Conservation (phyloP, 2,888 invertebrate genomes). For the Ernsta delagoae region DNA sequence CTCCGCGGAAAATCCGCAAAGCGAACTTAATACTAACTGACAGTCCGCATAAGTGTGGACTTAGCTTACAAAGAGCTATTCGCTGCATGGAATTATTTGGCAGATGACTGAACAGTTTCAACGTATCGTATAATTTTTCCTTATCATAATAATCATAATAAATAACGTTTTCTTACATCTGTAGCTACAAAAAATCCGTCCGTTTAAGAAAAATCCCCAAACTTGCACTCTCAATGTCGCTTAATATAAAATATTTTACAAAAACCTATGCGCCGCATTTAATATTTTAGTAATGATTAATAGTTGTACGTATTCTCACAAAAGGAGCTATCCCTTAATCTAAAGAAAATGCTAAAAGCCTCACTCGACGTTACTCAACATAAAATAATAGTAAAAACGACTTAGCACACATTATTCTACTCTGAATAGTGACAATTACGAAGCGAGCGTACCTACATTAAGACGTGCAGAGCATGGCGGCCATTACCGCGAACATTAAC, state of each 20-base stretch:
- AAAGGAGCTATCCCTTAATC: too few species aligned
- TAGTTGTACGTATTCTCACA: too few species aligned
- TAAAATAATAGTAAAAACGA: neutral
- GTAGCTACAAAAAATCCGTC: too few species aligned
- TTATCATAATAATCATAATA: too few species aligned
- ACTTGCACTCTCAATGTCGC: too few species aligned
- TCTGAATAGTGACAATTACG: constrained; percentile 9
- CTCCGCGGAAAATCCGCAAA: neutral
- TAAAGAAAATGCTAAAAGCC: neutral
- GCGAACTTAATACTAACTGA: neutral
- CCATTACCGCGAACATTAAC: constrained; percentile 1
- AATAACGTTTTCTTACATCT: too few species aligned
- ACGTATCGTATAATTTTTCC: neutral
- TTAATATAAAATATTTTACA: too few species aligned
- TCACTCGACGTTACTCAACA: neutral
- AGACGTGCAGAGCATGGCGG: neutral
- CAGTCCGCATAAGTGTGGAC: constrained; percentile 1
- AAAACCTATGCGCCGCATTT: too few species aligned
- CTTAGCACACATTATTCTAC: neutral
- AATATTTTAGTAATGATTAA: too few species aligned
- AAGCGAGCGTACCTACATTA: neutral
- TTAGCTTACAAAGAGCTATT: neutral
- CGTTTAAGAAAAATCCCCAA: too few species aligned
- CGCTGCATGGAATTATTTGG: neutral
- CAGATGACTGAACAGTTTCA: neutral